phyloP scores from a whole-genome alignment of 2,888 invertebrate genomes.

The Alviniconcha strummeri region DNA sequence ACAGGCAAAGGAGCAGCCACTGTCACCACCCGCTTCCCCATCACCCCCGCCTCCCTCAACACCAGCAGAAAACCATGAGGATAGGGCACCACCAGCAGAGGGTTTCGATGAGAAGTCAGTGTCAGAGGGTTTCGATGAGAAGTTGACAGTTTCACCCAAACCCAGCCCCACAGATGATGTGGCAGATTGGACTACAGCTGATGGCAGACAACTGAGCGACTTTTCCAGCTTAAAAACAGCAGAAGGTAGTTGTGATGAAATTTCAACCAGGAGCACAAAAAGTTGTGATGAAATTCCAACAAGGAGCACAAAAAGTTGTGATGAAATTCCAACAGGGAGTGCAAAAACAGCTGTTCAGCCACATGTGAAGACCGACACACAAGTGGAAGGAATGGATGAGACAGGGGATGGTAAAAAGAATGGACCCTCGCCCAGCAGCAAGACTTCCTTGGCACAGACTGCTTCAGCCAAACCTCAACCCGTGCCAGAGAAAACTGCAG shows the following conservation, averaged over 20 bases:
- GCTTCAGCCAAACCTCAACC: background rate
- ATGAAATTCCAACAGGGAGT: no score
- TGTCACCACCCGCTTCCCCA: background rate
- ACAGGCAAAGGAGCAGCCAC: constrained; percentile 16
- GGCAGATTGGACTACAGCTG: background rate
- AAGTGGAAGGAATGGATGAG: background rate
- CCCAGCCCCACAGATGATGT: background rate
- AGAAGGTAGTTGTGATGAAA: no score
- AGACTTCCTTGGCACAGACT: no score
- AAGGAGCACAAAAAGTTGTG: no score
- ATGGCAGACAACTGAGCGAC: background rate
- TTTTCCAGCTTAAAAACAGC: background rate
- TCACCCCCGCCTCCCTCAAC: background rate
- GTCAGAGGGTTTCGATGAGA: background rate
- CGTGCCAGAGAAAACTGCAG: constrained; percentile 20
- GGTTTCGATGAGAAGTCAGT: background rate
- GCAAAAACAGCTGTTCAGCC: no score
- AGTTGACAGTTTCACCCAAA: constrained; percentile 7
- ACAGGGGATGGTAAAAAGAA: background rate
- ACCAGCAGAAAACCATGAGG: background rate
- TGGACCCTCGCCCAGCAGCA: background rate
- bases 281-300: no score
- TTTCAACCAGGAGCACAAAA: no score
- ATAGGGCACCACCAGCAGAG: background rate
- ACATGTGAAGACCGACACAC: background rate